Evolutionary conservation across 2,113 vertebrate species (phyloP).

Genomic region (Saimiri boliviensis): DNA sequence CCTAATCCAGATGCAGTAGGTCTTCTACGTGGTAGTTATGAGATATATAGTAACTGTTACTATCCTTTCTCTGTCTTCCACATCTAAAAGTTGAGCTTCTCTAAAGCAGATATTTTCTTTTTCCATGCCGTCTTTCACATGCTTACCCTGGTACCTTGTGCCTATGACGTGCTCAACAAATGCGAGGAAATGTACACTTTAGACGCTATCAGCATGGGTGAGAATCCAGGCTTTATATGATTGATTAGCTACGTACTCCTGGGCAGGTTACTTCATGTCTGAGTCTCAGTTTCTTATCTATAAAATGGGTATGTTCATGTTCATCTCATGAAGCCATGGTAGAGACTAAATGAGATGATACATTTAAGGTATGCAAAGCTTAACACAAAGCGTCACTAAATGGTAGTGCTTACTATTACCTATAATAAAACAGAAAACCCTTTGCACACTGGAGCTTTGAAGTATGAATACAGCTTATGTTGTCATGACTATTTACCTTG

Average conservation of each 20-base stretch:
- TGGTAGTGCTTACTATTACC: background rate
- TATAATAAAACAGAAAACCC: background rate
- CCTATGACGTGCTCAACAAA: background rate
- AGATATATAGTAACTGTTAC: background rate
- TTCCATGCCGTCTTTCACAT: background rate
- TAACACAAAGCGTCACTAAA: background rate
- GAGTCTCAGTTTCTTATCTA: background rate
- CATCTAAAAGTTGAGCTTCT: background rate
- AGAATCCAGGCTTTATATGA: background rate
- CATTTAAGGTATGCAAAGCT: background rate
- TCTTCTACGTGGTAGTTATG: background rate
- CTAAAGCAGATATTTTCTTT: background rate
- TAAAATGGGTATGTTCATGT: background rate
- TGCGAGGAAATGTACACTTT: background rate
- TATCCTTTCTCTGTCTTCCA: too few relatives aligned
- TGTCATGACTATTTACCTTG: background rate
- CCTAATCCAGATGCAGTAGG: background rate
- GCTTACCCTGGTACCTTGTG: accelerated
- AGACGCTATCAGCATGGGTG: too few relatives aligned
- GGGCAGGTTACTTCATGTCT: background rate
- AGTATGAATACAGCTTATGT: background rate
- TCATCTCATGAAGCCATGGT: background rate
- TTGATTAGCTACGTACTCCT: background rate
- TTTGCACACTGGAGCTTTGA: background rate
- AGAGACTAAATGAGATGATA: background rate